Evolutionary conservation across 2,797 vertebrate species (phyloP).

Genomic region (Lepilemur ruficaudatus): DNA sequence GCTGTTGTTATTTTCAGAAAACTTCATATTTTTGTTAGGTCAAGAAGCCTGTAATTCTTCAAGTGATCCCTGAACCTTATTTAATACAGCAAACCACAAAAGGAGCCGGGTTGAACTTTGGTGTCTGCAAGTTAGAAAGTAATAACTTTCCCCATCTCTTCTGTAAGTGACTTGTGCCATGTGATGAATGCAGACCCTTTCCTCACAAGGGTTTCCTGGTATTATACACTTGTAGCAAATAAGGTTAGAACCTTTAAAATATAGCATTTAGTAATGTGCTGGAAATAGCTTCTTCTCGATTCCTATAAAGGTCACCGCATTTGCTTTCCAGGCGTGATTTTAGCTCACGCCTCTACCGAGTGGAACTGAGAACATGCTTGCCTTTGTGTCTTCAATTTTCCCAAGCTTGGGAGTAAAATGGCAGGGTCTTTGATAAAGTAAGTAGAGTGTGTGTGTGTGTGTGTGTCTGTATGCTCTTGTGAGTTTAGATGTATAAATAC

Average conservation of each 20-base stretch:
- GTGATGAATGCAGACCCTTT: slow-evolving; percentile 84
- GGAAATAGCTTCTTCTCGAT: slow-evolving; percentile 86
- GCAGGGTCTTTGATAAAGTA: slow-evolving; percentile 49
- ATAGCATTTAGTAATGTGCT: slow-evolving; percentile 87
- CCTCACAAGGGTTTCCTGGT: slow-evolving; percentile 83
- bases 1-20: slow-evolving; percentile 76
- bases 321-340: slow-evolving; percentile 84
- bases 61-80: slow-evolving; percentile 84
- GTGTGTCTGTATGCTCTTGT: not conserved
- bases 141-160: slow-evolving; percentile 85
- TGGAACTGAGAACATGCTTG: slow-evolving; percentile 78
- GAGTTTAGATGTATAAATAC: not conserved
- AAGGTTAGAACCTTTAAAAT: slow-evolving; percentile 91
- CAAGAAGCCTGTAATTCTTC: slow-evolving; percentile 80
- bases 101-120: slow-evolving; percentile 85
- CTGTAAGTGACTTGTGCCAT: slow-evolving; percentile 80
- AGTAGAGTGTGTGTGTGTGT: not conserved
- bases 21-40: slow-evolving; percentile 78
- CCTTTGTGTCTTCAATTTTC: slow-evolving; percentile 76
- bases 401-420: slow-evolving; percentile 78
- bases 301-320: slow-evolving; percentile 89
- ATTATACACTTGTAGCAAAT: slow-evolving; percentile 87
- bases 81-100: slow-evolving; percentile 82
- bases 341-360: slow-evolving; percentile 77
- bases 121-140: slow-evolving; percentile 83